Base-by-base conservation (phyloP, 2,888 invertebrate species). In the Hyposoter dolosus region DNA sequence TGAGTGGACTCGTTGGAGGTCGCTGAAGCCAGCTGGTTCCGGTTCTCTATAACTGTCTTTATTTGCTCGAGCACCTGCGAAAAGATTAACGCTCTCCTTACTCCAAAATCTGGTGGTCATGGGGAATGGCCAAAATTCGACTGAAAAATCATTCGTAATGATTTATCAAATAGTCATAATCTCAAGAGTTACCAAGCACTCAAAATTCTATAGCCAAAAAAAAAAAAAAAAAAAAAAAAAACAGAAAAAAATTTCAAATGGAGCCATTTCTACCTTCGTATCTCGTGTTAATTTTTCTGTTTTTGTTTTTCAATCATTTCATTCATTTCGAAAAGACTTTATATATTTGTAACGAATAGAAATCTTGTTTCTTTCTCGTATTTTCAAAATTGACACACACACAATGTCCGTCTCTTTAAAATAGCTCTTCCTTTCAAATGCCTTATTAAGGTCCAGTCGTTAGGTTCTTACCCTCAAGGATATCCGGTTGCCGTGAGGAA, bases 11-110 rank as follows among this genome's bases (percentile, higher is more conserved):
- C 91, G 47, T 91, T 84, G 56, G 91, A 91, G 87, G 89, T 90
- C 85, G 91, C 87, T 71, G 92, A 90, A 82, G 92, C 92, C 84
- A 92, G 89, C 87, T 94, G 93, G 87, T 93, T 93, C 88, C 93
- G 91, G 90, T 91, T 93, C 90, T 94, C 93, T 90, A 93, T 93
- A 86, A 92, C 93, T 79, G 93, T 93, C 89, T 94, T 93, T 90
- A 94, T 94, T 91, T 93, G 94, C 89, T 94, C 93, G 88, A 94
- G 90, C 89, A 93, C 93, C 94, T 94, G 88, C 82, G 83, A 80
- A 80, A 85, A 85, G 66, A 85, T 83, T 77, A 68, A 83, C 56
- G 80, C 60, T 83, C 82, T 85, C 72, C 23, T 85, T 85, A 79
- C 69, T 79, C 68, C 56, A 79, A 75, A 75, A 66, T 10, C 40